phyloP scores from a whole-genome alignment of 2,797 vertebrate genomes.

The Spinus olivaceus region DNA sequence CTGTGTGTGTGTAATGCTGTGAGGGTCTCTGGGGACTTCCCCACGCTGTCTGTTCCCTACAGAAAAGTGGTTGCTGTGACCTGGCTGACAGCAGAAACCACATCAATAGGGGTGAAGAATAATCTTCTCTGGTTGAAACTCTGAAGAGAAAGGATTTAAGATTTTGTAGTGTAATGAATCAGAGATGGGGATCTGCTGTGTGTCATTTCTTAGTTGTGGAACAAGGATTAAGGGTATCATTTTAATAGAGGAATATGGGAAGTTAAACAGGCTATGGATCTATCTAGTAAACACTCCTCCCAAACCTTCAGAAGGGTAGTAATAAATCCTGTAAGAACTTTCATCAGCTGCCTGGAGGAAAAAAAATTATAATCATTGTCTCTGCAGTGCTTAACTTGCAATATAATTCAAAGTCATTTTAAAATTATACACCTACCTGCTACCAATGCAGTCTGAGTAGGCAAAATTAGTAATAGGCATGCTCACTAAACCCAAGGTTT shows the following conservation, averaged over 20 bases:
- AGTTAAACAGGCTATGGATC: not conserved
- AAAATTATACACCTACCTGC: constrained; percentile 39
- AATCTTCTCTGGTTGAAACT: not conserved
- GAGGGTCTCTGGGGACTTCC: not conserved
- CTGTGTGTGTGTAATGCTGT: not conserved
- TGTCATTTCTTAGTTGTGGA: not conserved
- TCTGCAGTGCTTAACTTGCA: not conserved
- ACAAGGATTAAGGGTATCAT: constrained; percentile 11
- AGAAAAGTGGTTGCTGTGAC: not conserved
- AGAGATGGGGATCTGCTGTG: not conserved
- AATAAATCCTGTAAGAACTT: constrained; percentile 22
- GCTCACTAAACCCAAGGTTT: constrained; percentile 23
- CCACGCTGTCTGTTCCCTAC: fast-evolving
- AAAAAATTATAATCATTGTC: not conserved
- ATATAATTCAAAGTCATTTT: constrained; percentile 27
- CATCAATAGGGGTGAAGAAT: not conserved
- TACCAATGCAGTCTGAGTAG: constrained; percentile 18
- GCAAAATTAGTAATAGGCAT: constrained; percentile 38
- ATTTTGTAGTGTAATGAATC: not conserved
- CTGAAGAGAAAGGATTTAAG: not conserved
- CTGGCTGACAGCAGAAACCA: not conserved
- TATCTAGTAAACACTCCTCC: constrained; percentile 35
- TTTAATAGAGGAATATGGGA: not conserved
- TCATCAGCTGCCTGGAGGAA: not conserved
- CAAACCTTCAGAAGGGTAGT: not conserved